Percentiles rank a stretch among this genome's conserved stretches.
Conservation (phyloP, 2,888 invertebrate species). For the Epsilonema sp. region DNA sequence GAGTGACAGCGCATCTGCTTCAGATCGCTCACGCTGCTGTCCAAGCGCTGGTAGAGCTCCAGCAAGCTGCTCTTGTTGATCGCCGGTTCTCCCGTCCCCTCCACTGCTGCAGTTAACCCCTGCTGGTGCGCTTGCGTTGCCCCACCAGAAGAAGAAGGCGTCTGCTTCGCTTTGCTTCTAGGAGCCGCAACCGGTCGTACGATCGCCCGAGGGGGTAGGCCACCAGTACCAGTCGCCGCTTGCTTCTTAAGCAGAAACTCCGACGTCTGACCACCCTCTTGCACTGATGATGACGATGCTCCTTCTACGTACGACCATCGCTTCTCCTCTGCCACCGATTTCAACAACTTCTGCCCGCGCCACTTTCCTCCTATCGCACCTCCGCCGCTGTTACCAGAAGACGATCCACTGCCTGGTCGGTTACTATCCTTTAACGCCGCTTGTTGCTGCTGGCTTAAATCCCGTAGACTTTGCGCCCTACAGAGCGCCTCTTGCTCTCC, state of each 20-base stretch:
- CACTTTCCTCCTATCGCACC: no score
- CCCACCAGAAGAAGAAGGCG: conserved; percentile 1
- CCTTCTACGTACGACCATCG: not conserved
- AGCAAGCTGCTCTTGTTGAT: conserved; percentile 16
- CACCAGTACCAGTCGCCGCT: not conserved
- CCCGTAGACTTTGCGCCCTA: no score
- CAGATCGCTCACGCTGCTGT: conserved; percentile 12
- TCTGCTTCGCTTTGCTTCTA: not conserved
- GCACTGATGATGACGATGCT: not conserved
- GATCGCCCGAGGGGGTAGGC: conserved; percentile 10
- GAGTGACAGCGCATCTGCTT: conserved; percentile 7
- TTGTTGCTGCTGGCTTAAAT: no score
- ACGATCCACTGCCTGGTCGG: no score
- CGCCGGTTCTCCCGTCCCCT: conserved; percentile 1
- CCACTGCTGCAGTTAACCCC: not conserved
- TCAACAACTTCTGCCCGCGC: no score
- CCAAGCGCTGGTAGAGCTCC: conserved; percentile 15
- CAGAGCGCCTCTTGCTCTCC: no score
- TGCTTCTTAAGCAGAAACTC: not conserved
- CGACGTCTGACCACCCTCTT: not conserved
- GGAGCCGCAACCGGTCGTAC: conserved; percentile 9
- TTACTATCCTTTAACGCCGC: no score
- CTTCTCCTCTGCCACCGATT: no score
- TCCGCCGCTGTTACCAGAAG: no score
- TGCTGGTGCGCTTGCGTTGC: not conserved